Base-by-base conservation (phyloP, 2,888 invertebrate species). In the Nomada ruficornis region DNA sequence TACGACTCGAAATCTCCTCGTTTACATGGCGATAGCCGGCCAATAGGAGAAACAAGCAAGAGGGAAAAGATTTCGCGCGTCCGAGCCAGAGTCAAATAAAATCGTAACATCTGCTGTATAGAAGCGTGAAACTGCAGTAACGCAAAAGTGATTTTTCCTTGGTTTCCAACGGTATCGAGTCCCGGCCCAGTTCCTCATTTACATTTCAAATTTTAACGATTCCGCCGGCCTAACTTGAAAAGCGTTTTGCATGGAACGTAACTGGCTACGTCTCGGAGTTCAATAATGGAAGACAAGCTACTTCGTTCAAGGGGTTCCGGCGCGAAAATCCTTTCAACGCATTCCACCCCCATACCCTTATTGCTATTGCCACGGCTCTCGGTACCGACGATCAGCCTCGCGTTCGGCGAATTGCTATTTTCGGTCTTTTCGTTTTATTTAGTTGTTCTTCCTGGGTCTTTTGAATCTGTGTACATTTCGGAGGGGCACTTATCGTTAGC, bases 1-100 rank as follows among this genome's bases (percentile, higher is more conserved):
- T 89, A 89, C 86, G 88, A 84, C 88, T 86, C 80, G 86, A 83
- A 89, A 90, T 89, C 87, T 83, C 75, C 85, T 89, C 88, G 88
- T 91, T 91, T 91, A 89, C 89, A 91, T 88, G 83, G 76, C 72
- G 42, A 74, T 52, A 69, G 57, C 23, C 44, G 29, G 70, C 69
- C 76, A 57, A 76, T 72, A 69, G 64, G 68, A 29, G 69, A 59
- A 68, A 44, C 42, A 20, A 54, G 20, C 54, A 7, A 29, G 50
- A 9, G 13, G 36, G 36, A 36, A 7, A 36, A 36, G 36, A 36
- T 36, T 36, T 13, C 23, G 36, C 47, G 13, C 63, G 15, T 5
- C 26, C 67, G 52, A 55, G 47, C 60, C 54, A 44, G 52, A 77
- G 29, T 80, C 80, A 78, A 85, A 85, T 83, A 88, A 88, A 88